These are phyloP conservation scores for Trypoxylon attenuatum DNA, from an alignment of 2,888 invertebrate species.

Conservation along the genomic window DNA sequence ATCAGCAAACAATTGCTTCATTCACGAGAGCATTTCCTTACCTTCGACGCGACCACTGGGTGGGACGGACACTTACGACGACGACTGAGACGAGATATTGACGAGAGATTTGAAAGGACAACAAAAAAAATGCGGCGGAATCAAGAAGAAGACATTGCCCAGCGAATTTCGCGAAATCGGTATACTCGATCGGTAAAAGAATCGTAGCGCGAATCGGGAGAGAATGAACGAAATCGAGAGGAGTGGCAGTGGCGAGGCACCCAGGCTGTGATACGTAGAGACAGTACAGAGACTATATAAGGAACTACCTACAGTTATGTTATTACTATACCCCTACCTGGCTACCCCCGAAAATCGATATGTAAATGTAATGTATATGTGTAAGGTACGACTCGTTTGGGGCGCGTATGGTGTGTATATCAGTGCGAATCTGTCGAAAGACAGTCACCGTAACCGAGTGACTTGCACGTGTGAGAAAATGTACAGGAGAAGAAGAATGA, in stretches of 20 bases:
- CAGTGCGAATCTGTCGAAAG: constrained; percentile 1
- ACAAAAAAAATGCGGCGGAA: too few species aligned
- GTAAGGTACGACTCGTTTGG: constrained; percentile 57
- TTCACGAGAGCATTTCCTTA: neutral
- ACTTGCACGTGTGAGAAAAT: constrained; percentile 1
- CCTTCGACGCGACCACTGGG: too few species aligned
- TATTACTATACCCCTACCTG: constrained; percentile 65
- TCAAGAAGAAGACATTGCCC: too few species aligned
- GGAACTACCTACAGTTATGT: constrained; percentile 66
- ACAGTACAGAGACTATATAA: constrained; percentile 74
- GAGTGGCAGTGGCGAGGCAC: constrained; percentile 73
- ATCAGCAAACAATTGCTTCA: constrained; percentile 16
- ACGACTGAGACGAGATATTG: too few species aligned
- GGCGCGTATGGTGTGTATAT: constrained; percentile 27
- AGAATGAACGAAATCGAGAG: constrained; percentile 14
- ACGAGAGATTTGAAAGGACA: too few species aligned
- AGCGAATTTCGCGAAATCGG: too few species aligned
- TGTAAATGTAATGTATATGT: constrained; percentile 67
- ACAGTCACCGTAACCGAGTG: constrained; percentile 7
- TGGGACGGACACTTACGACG: too few species aligned
- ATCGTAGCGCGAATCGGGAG: constrained; percentile 4
- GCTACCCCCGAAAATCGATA: constrained; percentile 69
- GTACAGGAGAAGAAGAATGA: constrained; percentile 4
- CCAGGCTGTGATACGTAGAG: constrained; percentile 75
- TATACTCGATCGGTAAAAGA: too few species aligned